Conservation (phyloP, 2,888 invertebrate species). For the Stegophylla sp. region DNA sequence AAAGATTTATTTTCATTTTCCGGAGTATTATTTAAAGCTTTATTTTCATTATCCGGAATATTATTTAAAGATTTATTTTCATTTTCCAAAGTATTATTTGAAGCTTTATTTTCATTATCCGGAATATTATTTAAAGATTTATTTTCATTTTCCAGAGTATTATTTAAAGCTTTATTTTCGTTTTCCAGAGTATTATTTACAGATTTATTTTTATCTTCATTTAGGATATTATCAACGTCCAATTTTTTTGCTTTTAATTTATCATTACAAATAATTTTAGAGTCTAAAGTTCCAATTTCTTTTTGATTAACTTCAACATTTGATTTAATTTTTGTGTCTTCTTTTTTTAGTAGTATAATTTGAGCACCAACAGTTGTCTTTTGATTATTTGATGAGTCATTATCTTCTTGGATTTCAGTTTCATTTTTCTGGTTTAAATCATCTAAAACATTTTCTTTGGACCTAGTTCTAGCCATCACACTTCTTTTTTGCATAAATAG, state of each 20-base stretch:
- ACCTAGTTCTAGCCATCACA: conserved; percentile 54
- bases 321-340: conserved; percentile 23
- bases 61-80: too few relatives aligned
- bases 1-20: conserved; percentile 24
- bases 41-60: background rate
- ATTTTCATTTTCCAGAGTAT: background rate
- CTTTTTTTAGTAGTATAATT: conserved; percentile 10
- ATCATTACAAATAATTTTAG: background rate
- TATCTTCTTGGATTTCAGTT: conserved; percentile 4
- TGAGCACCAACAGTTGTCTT: conserved; percentile 2
- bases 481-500: conserved; percentile 60
- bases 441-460: conserved; percentile 50
- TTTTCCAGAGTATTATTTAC: background rate
- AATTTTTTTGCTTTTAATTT: background rate
- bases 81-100: background rate
- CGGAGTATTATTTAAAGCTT: background rate
- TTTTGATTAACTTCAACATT: background rate
- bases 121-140: too few relatives aligned
- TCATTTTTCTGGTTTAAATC: conserved; percentile 23
- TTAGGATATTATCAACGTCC: background rate
- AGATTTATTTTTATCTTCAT: background rate
- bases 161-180: background rate
- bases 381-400: conserved; percentile 12
- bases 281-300: background rate
- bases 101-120: background rate